Conservation (phyloP, 2,113 vertebrate genomes). For the Calypte anna region DNA sequence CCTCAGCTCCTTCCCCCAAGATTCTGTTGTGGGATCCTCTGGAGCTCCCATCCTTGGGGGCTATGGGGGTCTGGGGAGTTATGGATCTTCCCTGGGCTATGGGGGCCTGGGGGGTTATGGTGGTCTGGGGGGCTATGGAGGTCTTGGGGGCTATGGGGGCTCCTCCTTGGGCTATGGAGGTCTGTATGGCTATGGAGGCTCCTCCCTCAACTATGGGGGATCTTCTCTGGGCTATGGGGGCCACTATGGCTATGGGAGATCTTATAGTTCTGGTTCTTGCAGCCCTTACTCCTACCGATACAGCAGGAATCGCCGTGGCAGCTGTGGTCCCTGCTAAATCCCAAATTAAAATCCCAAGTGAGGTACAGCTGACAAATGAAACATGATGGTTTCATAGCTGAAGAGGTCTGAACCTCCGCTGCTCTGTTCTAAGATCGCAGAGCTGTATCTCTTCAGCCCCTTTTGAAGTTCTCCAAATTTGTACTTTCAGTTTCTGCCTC, state of each 20-base stretch:
- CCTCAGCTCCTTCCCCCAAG: neutral
- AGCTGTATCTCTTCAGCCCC: rapidly evolving
- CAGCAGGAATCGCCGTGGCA: neutral
- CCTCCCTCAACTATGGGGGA: neutral
- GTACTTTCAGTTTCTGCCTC: neutral
- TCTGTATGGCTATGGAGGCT: neutral
- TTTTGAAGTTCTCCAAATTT: neutral
- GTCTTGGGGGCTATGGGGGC: neutral
- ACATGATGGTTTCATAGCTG: neutral
- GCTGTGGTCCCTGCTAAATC: neutral
- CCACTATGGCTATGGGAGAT: neutral
- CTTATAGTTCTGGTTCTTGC: neutral
- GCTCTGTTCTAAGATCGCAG: rapidly evolving
- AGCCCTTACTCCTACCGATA: neutral
- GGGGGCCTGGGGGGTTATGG: too few relatives aligned
- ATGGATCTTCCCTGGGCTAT: neutral
- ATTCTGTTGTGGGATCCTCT: neutral
- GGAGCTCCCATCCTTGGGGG: neutral
- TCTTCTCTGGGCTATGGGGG: neutral
- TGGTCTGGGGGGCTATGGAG: neutral
- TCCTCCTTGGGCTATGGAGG: neutral
- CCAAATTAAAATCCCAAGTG: rapidly evolving
- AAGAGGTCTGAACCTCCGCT: neutral
- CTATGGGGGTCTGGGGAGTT: neutral
- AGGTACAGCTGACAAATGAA: rapidly evolving